phyloP scores from a whole-genome alignment of 2,888 invertebrate genomes.

The Syritta pipiens region DNA sequence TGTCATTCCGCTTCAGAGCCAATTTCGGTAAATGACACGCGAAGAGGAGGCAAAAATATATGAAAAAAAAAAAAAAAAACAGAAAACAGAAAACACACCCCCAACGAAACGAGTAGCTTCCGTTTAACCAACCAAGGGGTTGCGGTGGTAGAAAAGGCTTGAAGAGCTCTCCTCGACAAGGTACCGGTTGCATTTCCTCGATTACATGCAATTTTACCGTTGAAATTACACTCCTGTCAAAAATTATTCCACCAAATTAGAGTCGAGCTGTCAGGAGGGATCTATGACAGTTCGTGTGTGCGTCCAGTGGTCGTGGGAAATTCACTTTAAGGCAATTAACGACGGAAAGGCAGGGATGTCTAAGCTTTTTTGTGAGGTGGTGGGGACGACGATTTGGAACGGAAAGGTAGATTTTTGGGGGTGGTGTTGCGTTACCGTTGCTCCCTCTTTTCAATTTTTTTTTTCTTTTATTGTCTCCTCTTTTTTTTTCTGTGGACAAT shows the following conservation, averaged over 20 bases:
- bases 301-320: neutral
- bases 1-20: slow-evolving; percentile 47
- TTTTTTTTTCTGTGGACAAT: no score
- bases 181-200: slow-evolving; percentile 59
- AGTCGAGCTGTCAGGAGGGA: no score
- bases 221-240: slow-evolving; percentile 36
- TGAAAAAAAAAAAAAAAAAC: neutral
- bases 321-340: neutral
- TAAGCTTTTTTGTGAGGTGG: no score
- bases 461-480: no score
- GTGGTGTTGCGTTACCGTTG: no score
- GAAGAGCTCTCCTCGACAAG: no score
- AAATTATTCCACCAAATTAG: slow-evolving; percentile 59
- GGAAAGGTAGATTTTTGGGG: no score
- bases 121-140: slow-evolving; percentile 16
- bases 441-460: no score
- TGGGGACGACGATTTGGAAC: no score
- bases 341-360: no score
- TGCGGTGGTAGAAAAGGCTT: neutral
- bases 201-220: slow-evolving; percentile 54
- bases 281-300: no score
- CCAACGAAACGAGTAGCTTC: no score
- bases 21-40: slow-evolving; percentile 41
- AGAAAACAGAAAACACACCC: neutral
- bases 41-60: slow-evolving; percentile 2